Conservation (phyloP, 2,113 vertebrate species). For the Tamias sibiricus region DNA sequence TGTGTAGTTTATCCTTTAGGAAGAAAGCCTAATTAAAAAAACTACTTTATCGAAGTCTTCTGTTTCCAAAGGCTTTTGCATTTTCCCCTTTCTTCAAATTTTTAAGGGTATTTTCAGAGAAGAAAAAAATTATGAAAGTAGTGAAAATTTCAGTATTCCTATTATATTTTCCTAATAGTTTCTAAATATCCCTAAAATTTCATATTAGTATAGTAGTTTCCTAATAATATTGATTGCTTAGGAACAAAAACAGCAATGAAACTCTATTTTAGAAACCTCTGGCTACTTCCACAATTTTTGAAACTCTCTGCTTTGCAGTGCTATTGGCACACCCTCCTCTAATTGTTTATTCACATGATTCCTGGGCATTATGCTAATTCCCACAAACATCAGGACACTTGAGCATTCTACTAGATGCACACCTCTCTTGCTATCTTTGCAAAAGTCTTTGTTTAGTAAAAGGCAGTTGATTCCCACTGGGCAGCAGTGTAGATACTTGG, state of each 20-base stretch:
- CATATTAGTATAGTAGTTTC: conserved; percentile 40
- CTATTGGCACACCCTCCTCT: conserved; percentile 46
- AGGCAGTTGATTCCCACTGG: conserved; percentile 16
- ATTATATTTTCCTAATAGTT: conserved; percentile 64
- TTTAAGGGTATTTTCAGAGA: conserved; percentile 74
- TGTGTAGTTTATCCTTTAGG: conserved; percentile 75
- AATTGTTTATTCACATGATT: conserved; percentile 63
- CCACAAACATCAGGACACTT: conserved; percentile 21
- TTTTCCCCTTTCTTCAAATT: conserved; percentile 55
- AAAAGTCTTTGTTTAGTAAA: conserved; percentile 47
- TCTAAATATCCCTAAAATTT: neutral
- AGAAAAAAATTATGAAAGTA: conserved; percentile 47
- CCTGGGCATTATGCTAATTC: conserved; percentile 67
- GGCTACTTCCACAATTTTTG: conserved; percentile 22
- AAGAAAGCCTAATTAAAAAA: conserved; percentile 72
- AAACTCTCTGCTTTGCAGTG: conserved; percentile 53
- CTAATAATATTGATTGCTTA: conserved; percentile 56
- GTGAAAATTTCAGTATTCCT: neutral
- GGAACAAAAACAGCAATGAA: conserved; percentile 64
- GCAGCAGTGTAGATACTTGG: neutral
- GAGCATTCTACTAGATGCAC: neutral
- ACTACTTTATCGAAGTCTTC: conserved; percentile 69
- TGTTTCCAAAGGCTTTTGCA: conserved; percentile 51
- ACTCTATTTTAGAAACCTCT: conserved; percentile 67
- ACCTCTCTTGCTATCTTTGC: conserved; percentile 50